These are phyloP conservation scores for Galerucella calmariensis DNA, from an alignment of 2,888 invertebrate genomes.

Conservation along the genomic window DNA sequence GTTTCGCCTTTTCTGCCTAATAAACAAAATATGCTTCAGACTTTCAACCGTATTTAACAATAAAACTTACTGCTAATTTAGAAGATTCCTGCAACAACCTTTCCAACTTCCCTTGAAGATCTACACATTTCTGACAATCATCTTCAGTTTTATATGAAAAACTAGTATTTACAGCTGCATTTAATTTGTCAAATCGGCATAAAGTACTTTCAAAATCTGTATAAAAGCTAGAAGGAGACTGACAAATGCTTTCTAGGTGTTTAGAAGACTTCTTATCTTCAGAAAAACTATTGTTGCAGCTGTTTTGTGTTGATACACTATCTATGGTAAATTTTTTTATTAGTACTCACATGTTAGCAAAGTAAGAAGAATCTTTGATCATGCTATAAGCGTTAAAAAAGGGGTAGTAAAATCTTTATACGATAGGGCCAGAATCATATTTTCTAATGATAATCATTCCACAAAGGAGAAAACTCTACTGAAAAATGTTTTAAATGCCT, in stretches of 20 bases:
- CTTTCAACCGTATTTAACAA: not conserved
- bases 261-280: slow-evolving; percentile 50
- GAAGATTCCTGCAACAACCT: slow-evolving; percentile 70
- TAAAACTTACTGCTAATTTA: slow-evolving; percentile 27
- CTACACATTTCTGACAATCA: slow-evolving; percentile 44
- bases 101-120: slow-evolving; percentile 47
- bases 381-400: too few species aligned
- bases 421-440: too few species aligned
- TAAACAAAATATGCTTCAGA: not conserved
- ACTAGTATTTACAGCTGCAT: slow-evolving; percentile 49
- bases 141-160: slow-evolving; percentile 34
- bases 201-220: slow-evolving; percentile 47
- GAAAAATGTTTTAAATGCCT: too few species aligned
- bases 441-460: too few species aligned
- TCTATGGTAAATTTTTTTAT: slow-evolving; percentile 19
- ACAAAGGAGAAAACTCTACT: too few species aligned
- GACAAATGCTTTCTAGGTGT: slow-evolving; percentile 23
- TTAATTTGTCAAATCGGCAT: slow-evolving; percentile 34
- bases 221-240: slow-evolving; percentile 45
- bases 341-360: not conserved
- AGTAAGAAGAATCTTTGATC: slow-evolving; percentile 1
- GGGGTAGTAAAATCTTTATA: too few species aligned
- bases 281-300: slow-evolving; percentile 42
- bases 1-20: slow-evolving; percentile 65
- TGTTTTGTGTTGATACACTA: slow-evolving; percentile 8